Percentiles rank a stretch among this genome's conserved stretches.
phyloP scores from a whole-genome alignment of 2,797 vertebrate genomes.

The Karalla daura region DNA sequence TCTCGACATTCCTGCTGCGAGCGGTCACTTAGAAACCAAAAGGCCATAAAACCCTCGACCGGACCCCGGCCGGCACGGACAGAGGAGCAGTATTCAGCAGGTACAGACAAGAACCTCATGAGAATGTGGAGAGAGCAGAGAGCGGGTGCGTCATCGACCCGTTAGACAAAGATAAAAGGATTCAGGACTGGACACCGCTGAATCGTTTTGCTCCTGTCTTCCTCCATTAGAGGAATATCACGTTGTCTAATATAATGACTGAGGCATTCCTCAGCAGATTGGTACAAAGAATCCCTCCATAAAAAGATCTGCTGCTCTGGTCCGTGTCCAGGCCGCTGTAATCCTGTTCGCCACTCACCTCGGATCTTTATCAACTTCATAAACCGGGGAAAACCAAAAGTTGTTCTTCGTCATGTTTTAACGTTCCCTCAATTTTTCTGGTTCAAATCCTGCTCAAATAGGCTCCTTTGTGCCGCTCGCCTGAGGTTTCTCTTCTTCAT shows the following conservation, averaged over 20 bases:
- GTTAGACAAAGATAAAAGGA: neutral
- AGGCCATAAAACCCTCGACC: neutral
- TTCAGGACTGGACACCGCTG: neutral
- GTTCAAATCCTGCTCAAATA: neutral
- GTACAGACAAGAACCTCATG: neutral
- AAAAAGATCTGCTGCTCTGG: conserved; percentile 20
- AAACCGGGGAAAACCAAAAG: neutral
- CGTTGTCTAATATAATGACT: neutral
- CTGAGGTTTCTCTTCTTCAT: neutral
- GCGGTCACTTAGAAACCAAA: conserved; percentile 5
- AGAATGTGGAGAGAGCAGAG: neutral
- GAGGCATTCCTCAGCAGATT: conserved; percentile 17
- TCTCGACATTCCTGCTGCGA: conserved; percentile 60
- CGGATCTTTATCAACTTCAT: conserved; percentile 9
- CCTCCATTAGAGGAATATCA: neutral
- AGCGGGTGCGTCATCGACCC: neutral
- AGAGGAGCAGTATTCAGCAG: neutral
- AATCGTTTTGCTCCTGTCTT: neutral
- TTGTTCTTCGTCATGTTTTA: neutral
- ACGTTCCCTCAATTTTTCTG: neutral
- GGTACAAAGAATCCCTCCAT: conserved; percentile 10
- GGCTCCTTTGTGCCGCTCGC: neutral
- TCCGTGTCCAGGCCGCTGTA: neutral
- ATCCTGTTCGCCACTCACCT: conserved; percentile 29
- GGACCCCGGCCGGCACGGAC: neutral